A percentile compares a stretch with the other conserved stretches of the same genome.
Conservation (phyloP, 2,797 vertebrate genomes). For the Pagetopsis macropterus region DNA sequence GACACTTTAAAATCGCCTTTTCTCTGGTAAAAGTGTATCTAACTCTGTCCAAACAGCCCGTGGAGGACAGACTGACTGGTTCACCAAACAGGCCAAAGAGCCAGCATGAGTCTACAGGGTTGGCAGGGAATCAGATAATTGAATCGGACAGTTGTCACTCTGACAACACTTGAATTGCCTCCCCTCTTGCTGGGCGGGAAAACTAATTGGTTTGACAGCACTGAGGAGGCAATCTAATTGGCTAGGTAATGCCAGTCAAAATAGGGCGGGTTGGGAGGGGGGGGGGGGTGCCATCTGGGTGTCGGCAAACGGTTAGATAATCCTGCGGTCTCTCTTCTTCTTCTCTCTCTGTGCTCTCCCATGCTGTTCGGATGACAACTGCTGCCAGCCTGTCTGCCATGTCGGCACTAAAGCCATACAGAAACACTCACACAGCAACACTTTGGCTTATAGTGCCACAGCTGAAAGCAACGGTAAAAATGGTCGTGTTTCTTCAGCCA, state of each 20-base stretch:
- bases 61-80: constrained; percentile 29
- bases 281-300: constrained; percentile 87
- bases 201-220: constrained; percentile 73
- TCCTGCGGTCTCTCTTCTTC: constrained; percentile 67
- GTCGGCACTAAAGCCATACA: constrained; percentile 15
- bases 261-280: constrained; percentile 29
- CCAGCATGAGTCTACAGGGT: constrained; percentile 22
- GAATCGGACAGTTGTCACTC: constrained; percentile 61
- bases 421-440: constrained; percentile 35
- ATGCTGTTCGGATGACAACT: constrained; percentile 60
- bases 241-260: constrained; percentile 72
- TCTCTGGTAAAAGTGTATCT: not conserved
- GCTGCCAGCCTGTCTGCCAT: constrained; percentile 63
- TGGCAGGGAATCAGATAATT: constrained; percentile 53
- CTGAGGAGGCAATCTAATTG: constrained; percentile 71
- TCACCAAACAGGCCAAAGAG: constrained; percentile 26
- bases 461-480: constrained; percentile 37
- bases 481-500: constrained; percentile 14
- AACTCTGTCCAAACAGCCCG: not conserved
- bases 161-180: constrained; percentile 60
- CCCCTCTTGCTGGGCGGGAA: constrained; percentile 52
- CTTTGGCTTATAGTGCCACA: constrained; percentile 23
- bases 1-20: not conserved
- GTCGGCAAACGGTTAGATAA: constrained; percentile 82
- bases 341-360: constrained; percentile 37